These are phyloP conservation scores for Microcebus tavaratra DNA, from an alignment of 2,113 vertebrate genomes.

Conservation along the genomic window DNA sequence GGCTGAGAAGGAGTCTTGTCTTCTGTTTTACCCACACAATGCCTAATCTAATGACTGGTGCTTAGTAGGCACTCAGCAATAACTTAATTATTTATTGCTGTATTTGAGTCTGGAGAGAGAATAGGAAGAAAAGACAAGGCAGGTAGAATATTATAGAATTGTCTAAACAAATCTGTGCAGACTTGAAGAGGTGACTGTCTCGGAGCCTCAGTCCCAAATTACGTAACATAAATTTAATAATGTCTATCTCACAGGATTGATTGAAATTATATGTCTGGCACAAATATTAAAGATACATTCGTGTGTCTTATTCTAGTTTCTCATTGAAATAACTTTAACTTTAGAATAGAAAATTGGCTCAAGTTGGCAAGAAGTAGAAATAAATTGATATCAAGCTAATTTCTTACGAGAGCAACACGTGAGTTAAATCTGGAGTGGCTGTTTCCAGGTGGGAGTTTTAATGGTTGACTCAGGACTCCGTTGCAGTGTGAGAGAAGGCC, in stretches of 20 bases:
- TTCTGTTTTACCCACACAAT: background rate
- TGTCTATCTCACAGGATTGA: background rate
- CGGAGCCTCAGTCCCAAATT: background rate
- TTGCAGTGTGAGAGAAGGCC: background rate
- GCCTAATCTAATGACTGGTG: background rate
- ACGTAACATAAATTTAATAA: background rate
- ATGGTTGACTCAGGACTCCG: background rate
- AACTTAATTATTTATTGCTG: background rate
- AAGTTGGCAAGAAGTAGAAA: background rate
- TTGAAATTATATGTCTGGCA: background rate
- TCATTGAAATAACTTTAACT: background rate
- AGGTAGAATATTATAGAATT: background rate
- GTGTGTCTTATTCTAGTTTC: background rate
- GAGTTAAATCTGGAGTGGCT: background rate
- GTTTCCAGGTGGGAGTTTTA: background rate
- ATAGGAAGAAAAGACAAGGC: background rate
- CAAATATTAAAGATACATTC: background rate
- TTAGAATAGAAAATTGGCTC: background rate
- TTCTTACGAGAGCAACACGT: background rate
- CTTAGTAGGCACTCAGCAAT: background rate
- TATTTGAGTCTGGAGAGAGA: background rate
- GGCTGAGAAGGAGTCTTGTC: background rate
- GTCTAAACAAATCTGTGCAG: background rate
- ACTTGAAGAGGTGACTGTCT: background rate
- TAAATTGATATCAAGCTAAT: background rate